Percentiles rank a stretch among this genome's conserved stretches.
Conservation (phyloP, 2,797 vertebrate genomes). For the Esox lucius region DNA sequence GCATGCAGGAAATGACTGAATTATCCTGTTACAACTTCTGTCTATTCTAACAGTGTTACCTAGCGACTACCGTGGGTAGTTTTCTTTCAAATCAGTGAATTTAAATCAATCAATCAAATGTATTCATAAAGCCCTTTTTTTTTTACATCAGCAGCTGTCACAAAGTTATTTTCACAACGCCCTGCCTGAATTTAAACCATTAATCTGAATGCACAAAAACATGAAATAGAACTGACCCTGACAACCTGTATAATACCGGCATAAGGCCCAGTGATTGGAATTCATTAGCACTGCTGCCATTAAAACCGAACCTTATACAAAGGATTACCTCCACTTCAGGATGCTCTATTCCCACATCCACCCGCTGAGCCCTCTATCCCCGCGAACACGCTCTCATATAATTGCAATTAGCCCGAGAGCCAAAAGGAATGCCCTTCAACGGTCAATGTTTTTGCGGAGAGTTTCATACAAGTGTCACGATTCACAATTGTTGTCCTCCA, state of each 20-base stretch:
- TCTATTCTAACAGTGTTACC: neutral
- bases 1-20: neutral
- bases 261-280: constrained; percentile 12
- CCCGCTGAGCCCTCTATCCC: constrained; percentile 21
- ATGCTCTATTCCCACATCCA: constrained; percentile 44
- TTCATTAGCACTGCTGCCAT: constrained; percentile 32
- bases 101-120: neutral
- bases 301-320: constrained; percentile 45
- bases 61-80: neutral
- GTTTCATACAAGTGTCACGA: constrained; percentile 27
- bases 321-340: constrained; percentile 35
- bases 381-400: constrained; percentile 25
- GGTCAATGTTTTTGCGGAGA: constrained; percentile 8
- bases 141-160: too few species aligned
- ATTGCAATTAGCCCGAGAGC: constrained; percentile 23
- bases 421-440: constrained; percentile 22
- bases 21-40: neutral
- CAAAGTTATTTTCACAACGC: too few species aligned
- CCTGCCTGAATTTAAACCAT: constrained; percentile 8
- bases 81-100: constrained; percentile 1
- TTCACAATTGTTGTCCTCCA: neutral
- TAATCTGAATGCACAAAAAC: constrained; percentile 10
- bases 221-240: constrained; percentile 19
- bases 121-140: too few species aligned
- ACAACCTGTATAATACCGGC: constrained; percentile 8